phyloP scores from a whole-genome alignment of 2,797 vertebrate species.

The Cirrhinus molitorella region DNA sequence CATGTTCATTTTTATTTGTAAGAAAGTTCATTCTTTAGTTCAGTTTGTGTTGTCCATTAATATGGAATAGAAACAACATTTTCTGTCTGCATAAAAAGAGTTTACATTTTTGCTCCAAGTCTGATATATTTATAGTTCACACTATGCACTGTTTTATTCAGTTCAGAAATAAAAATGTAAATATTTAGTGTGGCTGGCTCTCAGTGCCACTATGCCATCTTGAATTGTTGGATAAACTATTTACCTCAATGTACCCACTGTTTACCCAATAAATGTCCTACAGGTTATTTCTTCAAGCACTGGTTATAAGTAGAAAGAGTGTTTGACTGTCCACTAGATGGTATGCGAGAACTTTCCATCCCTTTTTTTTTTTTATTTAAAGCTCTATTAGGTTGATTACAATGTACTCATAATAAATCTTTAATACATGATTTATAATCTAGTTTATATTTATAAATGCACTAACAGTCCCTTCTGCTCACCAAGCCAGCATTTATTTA shows the following conservation, averaged over 20 bases:
- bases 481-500: no score
- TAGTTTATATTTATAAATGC: background rate
- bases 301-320: background rate
- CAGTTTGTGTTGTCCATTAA: background rate
- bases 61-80: background rate
- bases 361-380: no score
- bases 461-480: no score
- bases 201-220: background rate
- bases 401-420: background rate
- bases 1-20: background rate
- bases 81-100: background rate
- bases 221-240: background rate
- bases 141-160: background rate
- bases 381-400: background rate
- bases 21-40: background rate
- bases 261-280: background rate
- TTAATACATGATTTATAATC: background rate
- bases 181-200: background rate
- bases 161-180: background rate
- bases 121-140: background rate
- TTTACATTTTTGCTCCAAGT: background rate
- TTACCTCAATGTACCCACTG: background rate
- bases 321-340: constrained; percentile 19
- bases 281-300: background rate
- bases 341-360: background rate